Evolutionary conservation across 2,888 invertebrate species (phyloP), one percentile per base, ranked within the genome.

Genomic region (Cryptosula pallasiana): DNA sequence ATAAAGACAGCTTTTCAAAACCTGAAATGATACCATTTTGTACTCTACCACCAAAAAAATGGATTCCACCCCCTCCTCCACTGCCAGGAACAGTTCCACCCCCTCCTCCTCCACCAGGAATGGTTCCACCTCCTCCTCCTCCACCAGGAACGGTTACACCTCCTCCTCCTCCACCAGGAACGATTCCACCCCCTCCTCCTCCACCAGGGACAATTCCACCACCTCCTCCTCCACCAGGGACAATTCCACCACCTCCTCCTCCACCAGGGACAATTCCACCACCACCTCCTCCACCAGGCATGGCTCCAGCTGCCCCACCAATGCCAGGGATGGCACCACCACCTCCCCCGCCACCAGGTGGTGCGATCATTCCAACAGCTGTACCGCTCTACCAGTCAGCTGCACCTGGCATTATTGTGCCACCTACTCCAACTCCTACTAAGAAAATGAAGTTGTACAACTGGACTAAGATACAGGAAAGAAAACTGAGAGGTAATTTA

Each of bases 391-490:
- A 35, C 25, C 55, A 57, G 25, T 5, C 72, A 34, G 57, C 35
- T 29, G 23, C 35, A 3, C 55, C 45, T 23, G 71, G 29, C 13
- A 45, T 71, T 20, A 36, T 73, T 32, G 91, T 92, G 80, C 94
- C 92, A 0, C 63, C 63, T 13, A 63, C 63, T 29, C 96, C 96
- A 0, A 90, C 91, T 73, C 96, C 97, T n/a, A 93, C 92, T 84
- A 90, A 92, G 34, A 96, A 95, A 86, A 95, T 97, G 95, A 95
- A 95, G 87, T 94, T 95, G 0, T 91, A 97, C 76, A 96, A 97
- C 82, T 98, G 97, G 97, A 93, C 94, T 82, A 97, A 96, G 86
- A 94, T 97, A 79, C 94, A 63, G n/a, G 63, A 63, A 27, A 63
- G 63, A 32, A 63, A 27, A 27, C 32, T 63, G 32, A 27, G 63